A percentile compares a stretch with the other conserved stretches of the same genome.
These are phyloP conservation scores for Drosophila nigromelanica DNA, from an alignment of 1,140 invertebrate species.

Conservation along the genomic window DNA sequence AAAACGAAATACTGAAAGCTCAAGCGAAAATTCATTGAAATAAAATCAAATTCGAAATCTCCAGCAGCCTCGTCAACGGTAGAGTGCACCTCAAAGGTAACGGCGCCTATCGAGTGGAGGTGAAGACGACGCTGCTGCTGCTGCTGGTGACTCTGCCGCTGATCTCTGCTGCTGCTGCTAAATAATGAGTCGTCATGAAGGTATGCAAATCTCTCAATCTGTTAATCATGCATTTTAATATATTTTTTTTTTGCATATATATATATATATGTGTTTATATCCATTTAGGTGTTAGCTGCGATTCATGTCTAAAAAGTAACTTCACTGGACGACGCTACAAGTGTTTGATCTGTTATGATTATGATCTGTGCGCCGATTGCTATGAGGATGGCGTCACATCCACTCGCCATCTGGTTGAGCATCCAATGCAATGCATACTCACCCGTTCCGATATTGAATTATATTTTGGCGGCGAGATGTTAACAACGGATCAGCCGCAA, in stretches of 20 bases:
- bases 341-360: slow-evolving; percentile 99
- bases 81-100: slow-evolving; percentile 39
- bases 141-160: slow-evolving; percentile 42
- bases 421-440: slow-evolving; percentile 99
- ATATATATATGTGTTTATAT: background rate
- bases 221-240: background rate
- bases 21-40: slow-evolving; percentile 32
- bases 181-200: slow-evolving; percentile 84
- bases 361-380: slow-evolving; percentile 98
- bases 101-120: slow-evolving; percentile 57
- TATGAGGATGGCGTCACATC: slow-evolving; percentile 97
- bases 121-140: slow-evolving; percentile 47
- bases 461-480: slow-evolving; percentile 97
- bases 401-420: slow-evolving; percentile 96
- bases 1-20: slow-evolving; percentile 34
- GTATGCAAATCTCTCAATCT: slow-evolving; percentile 35
- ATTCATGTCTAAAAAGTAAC: slow-evolving; percentile 99
- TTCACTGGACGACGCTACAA: slow-evolving; percentile 98
- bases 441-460: slow-evolving; percentile 98
- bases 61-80: slow-evolving; percentile 28
- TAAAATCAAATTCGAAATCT: slow-evolving; percentile 37
- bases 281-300: slow-evolving; percentile 96
- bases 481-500: slow-evolving; percentile 95
- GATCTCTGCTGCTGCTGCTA: slow-evolving; percentile 58
- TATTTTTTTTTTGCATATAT: background rate